These are phyloP conservation scores for Datnioides undecimradiatus DNA, from an alignment of 2,113 vertebrate genomes.

Conservation along the genomic window DNA sequence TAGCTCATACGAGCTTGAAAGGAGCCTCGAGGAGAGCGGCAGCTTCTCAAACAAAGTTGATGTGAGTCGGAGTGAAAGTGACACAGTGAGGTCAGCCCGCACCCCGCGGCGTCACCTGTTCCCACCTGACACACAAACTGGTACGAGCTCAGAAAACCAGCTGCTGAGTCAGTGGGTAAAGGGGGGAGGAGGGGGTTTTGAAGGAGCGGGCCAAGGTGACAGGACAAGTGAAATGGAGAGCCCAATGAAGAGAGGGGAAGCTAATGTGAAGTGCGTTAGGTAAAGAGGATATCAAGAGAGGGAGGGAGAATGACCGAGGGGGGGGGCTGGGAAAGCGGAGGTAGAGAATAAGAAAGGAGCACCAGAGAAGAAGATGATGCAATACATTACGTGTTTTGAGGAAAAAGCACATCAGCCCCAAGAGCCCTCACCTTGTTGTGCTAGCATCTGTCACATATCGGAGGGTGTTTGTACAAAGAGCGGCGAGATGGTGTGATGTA, in stretches of 20 bases:
- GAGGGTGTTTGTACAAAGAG: slow-evolving; percentile 20
- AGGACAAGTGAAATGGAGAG: slow-evolving; percentile 54
- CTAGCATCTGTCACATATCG: slow-evolving; percentile 35
- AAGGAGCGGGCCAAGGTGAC: slow-evolving; percentile 33
- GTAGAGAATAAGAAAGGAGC: slow-evolving; percentile 16
- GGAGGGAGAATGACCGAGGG: neutral
- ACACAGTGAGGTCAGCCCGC: slow-evolving; percentile 73
- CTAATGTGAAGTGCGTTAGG: slow-evolving; percentile 60
- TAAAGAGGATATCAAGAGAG: slow-evolving; percentile 31
- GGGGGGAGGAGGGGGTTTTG: neutral
- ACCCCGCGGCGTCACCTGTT: slow-evolving; percentile 72
- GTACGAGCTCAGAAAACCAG: slow-evolving; percentile 53
- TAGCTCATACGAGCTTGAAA: slow-evolving; percentile 34
- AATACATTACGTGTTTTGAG: slow-evolving; percentile 33
- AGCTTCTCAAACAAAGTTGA: slow-evolving; percentile 56
- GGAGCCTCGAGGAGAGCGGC: slow-evolving; percentile 55
- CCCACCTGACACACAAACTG: slow-evolving; percentile 63
- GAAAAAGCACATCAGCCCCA: slow-evolving; percentile 36
- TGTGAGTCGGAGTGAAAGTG: slow-evolving; percentile 67
- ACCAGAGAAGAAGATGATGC: slow-evolving; percentile 30
- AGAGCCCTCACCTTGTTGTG: slow-evolving; percentile 55
- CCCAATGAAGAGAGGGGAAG: slow-evolving; percentile 48
- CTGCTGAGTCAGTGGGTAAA: slow-evolving; percentile 66
- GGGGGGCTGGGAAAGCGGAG: neutral
- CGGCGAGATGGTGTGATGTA: slow-evolving; percentile 32